A percentile compares a stretch with the other conserved stretches of the same genome.
phyloP scores from a whole-genome alignment of 2,888 invertebrate species.

The Helicoverpa assulta region DNA sequence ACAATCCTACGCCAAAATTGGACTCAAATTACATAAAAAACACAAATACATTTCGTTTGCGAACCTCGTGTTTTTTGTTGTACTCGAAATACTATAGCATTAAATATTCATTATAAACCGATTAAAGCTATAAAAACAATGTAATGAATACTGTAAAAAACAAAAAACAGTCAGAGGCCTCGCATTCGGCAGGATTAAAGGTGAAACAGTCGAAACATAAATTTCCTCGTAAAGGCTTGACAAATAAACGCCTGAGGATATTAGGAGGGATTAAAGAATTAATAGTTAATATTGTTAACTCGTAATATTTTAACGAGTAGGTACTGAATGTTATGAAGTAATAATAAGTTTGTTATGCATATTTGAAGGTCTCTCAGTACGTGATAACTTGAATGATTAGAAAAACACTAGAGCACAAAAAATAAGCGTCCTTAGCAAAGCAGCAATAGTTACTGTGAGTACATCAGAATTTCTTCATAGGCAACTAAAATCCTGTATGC shows the following conservation, averaged over 20 bases:
- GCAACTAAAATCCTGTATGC: too few relatives aligned
- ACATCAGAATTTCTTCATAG: too few relatives aligned
- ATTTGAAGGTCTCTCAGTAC: background rate
- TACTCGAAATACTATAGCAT: constrained; percentile 54
- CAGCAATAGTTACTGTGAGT: too few relatives aligned
- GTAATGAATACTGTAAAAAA: constrained; percentile 43
- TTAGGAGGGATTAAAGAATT: constrained; percentile 5
- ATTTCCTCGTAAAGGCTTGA: constrained; percentile 24
- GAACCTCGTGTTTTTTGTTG: constrained; percentile 42
- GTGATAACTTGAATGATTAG: too few relatives aligned
- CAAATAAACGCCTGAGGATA: constrained; percentile 35
- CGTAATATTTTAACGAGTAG: constrained; percentile 16
- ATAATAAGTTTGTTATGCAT: constrained; percentile 34
- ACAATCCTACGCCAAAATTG: constrained; percentile 10
- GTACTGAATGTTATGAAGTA: constrained; percentile 14
- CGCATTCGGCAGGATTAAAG: constrained; percentile 35
- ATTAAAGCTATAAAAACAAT: constrained; percentile 59
- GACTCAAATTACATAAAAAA: constrained; percentile 34
- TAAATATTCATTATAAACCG: constrained; percentile 62
- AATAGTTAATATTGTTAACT: constrained; percentile 21
- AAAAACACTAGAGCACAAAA: too few relatives aligned
- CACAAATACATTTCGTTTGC: constrained; percentile 29
- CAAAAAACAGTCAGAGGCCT: constrained; percentile 42
- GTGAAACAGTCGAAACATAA: constrained; percentile 34
- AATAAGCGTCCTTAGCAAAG: too few relatives aligned